phyloP scores from a whole-genome alignment of 2,888 invertebrate species.

The Choristoneura rosaceana region DNA sequence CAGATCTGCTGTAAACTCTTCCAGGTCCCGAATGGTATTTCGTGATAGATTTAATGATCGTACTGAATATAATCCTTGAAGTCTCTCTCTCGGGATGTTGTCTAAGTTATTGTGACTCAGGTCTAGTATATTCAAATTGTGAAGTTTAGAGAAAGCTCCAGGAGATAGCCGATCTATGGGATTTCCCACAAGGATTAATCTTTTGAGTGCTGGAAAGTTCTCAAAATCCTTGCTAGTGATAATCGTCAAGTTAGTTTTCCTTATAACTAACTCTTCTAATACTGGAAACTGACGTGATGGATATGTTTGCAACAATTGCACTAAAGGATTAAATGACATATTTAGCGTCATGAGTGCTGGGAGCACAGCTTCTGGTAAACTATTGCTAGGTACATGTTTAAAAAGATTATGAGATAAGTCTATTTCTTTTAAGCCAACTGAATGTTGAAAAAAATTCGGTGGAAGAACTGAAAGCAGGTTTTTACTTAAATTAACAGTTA shows the following conservation, averaged over 20 bases:
- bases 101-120: constrained; percentile 93
- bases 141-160: constrained; percentile 92
- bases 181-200: constrained; percentile 90
- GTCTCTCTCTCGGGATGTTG: constrained; percentile 92
- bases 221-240: constrained; percentile 94
- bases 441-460: constrained; percentile 92
- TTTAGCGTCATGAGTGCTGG: constrained; percentile 91
- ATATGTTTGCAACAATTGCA: constrained; percentile 90
- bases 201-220: constrained; percentile 91
- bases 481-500: constrained; percentile 90
- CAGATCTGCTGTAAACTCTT: constrained; percentile 92
- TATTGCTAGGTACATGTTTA: constrained; percentile 91
- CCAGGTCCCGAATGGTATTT: constrained; percentile 92
- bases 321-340: constrained; percentile 92
- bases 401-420: constrained; percentile 93
- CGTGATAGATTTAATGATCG: constrained; percentile 92
- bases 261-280: constrained; percentile 93
- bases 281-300: constrained; percentile 89
- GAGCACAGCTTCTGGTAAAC: constrained; percentile 90
- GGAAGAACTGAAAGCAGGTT: constrained; percentile 91
- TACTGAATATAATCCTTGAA: constrained; percentile 91
- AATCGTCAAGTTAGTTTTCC: constrained; percentile 92
- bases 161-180: constrained; percentile 92
- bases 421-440: constrained; percentile 89
- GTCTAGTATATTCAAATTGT: constrained; percentile 91